These are phyloP conservation scores for Phthorimaea operculella DNA, from an alignment of 1,140 invertebrate species.

Conservation along the genomic window DNA sequence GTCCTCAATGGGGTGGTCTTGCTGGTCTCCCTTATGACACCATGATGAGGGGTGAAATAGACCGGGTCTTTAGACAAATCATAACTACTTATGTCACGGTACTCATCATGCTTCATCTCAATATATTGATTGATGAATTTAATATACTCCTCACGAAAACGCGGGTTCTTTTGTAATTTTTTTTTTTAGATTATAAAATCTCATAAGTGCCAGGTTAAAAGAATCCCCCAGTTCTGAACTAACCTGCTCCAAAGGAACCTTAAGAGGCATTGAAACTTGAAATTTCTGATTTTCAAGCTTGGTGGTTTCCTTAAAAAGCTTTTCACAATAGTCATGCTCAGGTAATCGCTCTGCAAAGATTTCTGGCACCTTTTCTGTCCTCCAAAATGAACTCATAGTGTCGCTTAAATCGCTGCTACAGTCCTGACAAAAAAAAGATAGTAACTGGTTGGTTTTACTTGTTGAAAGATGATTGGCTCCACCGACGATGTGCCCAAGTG, in stretches of 20 bases:
- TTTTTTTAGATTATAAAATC: conserved; percentile 2
- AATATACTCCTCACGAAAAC: conserved; percentile 9
- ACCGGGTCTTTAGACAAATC: conserved; percentile 3
- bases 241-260: neutral
- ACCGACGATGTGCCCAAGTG: too few species aligned
- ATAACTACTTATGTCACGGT: conserved; percentile 13
- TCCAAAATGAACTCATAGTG: neutral
- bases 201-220: neutral
- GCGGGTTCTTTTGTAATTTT: conserved; percentile 8
- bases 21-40: conserved; percentile 17
- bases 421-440: too few species aligned
- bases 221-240: conserved; percentile 4
- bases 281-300: neutral
- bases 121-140: conserved; percentile 25
- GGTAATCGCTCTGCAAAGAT: neutral
- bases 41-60: conserved; percentile 28
- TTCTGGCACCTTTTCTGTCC: conserved; percentile 5
- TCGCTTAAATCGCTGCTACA: too few species aligned
- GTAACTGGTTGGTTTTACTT: too few species aligned
- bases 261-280: neutral
- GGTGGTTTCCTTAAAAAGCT: neutral
- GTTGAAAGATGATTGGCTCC: too few species aligned
- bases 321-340: neutral
- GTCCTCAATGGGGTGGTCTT: conserved; percentile 22
- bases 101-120: conserved; percentile 17